Evolutionary conservation across 1,140 invertebrate species (phyloP).

Genomic region (Mya arenaria): DNA sequence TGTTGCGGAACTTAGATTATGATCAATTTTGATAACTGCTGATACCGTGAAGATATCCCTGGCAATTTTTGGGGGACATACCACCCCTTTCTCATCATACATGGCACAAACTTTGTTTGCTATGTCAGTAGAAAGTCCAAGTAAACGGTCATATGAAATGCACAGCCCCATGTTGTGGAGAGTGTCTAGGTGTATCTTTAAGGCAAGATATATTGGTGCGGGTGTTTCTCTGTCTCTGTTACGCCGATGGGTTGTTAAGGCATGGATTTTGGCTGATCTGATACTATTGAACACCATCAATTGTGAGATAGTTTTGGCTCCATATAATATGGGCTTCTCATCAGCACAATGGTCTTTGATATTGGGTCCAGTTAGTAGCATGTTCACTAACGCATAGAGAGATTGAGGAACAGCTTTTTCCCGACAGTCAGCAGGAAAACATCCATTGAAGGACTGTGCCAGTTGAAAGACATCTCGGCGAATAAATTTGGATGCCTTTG

Average conservation of each 20-base stretch:
- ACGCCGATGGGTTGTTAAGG: neutral
- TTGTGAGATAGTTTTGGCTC: neutral
- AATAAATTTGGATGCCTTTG: neutral
- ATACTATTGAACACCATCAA: neutral
- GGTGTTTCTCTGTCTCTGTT: neutral
- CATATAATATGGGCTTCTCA: neutral
- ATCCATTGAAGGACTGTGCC: neutral
- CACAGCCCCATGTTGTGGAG: neutral
- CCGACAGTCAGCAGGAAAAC: neutral
- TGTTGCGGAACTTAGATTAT: neutral
- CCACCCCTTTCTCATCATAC: neutral
- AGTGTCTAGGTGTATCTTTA: neutral
- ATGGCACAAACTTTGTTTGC: constrained; percentile 1
- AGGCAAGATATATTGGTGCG: neutral
- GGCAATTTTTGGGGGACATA: neutral
- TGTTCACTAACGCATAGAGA: neutral
- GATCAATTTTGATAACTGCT: constrained; percentile 1
- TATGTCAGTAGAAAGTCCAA: neutral
- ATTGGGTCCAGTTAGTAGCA: constrained; percentile 1
- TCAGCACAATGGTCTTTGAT: neutral
- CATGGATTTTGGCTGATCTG: neutral
- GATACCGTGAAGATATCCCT: neutral
- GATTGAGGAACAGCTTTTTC: neutral
- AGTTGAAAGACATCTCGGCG: neutral
- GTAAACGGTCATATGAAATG: constrained; percentile 3